Evolutionary conservation across 37 sponge, comb jelly and placozoan genomes (phyloP).

Genomic region (Halisarca cf. caerulea): DNA sequence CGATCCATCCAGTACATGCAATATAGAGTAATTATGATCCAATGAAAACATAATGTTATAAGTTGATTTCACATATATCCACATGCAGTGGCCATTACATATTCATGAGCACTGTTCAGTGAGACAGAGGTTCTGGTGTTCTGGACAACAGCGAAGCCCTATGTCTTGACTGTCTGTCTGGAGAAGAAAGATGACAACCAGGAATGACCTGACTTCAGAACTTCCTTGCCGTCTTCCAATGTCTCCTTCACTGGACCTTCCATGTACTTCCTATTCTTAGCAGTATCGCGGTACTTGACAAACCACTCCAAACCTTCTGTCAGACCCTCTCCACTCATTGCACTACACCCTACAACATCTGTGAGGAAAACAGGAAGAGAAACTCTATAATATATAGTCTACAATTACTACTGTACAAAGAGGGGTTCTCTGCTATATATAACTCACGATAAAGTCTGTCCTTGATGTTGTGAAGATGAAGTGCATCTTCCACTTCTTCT

Average conservation of each 20-base stretch:
- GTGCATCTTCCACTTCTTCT: constrained; percentile 7
- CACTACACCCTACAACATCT: background rate
- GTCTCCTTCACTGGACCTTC: background rate
- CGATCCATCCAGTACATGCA: no score
- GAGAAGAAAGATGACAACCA: background rate
- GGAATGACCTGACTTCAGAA: background rate
- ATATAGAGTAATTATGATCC: no score
- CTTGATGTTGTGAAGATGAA: background rate
- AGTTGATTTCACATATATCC: no score
- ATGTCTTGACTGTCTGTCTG: no score
- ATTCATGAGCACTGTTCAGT: no score
- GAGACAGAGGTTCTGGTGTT: no score
- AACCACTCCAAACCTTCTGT: background rate
- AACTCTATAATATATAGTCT: no score
- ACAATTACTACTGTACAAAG: no score
- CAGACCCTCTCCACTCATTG: background rate
- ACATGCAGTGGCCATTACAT: no score
- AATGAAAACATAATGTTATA: no score
- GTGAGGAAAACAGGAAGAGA: background rate
- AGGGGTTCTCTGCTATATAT: no score
- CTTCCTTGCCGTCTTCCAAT: background rate
- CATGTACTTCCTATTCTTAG: background rate
- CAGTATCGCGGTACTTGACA: background rate
- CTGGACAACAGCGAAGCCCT: no score
- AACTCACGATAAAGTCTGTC: constrained; percentile 15